Percentiles rank a stretch among this genome's conserved stretches.
Conservation (phyloP, 2,113 vertebrate species). For the Ornithorhynchus anatinus region DNA sequence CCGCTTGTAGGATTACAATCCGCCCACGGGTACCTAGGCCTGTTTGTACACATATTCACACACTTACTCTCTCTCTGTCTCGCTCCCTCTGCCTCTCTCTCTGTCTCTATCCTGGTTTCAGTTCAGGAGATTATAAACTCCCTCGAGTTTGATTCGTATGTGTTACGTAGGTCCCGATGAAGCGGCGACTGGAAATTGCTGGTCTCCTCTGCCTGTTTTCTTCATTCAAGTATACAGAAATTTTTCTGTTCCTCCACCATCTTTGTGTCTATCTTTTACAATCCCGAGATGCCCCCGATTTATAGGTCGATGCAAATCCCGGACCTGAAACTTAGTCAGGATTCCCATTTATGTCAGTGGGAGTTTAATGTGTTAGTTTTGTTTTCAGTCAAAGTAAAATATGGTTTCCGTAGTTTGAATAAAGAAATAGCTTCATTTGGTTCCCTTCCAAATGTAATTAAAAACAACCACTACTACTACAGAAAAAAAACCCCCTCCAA, state of each 20-base stretch:
- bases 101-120: neutral
- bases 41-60: neutral
- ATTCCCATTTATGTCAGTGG: slow-evolving; percentile 53
- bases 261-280: slow-evolving; percentile 22
- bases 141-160: too few species aligned
- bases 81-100: neutral
- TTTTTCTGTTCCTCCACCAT: slow-evolving; percentile 47
- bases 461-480: slow-evolving; percentile 41
- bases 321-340: slow-evolving; percentile 62
- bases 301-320: slow-evolving; percentile 63
- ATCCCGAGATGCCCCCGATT: slow-evolving; percentile 55
- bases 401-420: slow-evolving; percentile 57
- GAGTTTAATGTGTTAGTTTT: slow-evolving; percentile 56
- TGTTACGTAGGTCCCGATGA: neutral
- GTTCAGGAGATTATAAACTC: neutral
- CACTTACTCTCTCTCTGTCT: neutral
- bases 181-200: neutral
- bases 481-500: too few species aligned
- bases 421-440: slow-evolving; percentile 60
- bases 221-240: neutral
- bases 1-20: too few species aligned
- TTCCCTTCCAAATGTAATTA: slow-evolving; percentile 56
- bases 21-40: neutral
- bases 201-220: neutral
- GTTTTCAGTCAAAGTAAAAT: slow-evolving; percentile 58